These are phyloP conservation scores for Anoplophora glabripennis DNA, from an alignment of 1,140 invertebrate genomes.

Conservation along the genomic window DNA sequence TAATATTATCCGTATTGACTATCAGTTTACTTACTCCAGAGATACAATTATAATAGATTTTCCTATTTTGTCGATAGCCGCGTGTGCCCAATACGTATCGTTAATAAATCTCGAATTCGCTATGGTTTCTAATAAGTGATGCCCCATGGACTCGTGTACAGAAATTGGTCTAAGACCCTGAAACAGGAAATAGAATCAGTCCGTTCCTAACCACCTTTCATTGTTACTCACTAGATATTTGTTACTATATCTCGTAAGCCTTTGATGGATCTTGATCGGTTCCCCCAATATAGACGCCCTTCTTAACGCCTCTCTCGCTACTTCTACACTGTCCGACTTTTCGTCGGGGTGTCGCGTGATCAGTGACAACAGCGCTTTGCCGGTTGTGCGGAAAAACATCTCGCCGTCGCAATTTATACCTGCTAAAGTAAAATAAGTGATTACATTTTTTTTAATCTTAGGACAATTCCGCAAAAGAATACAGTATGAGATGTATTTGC, in stretches of 20 bases:
- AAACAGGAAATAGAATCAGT: conserved; percentile 8
- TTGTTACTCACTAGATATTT: conserved; percentile 56
- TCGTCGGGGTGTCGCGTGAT: conserved; percentile 59
- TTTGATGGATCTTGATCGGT: conserved; percentile 62
- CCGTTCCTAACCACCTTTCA: not conserved
- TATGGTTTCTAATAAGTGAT: conserved; percentile 42
- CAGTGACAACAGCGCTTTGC: conserved; percentile 58
- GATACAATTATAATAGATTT: conserved; percentile 54
- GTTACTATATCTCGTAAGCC: conserved; percentile 70
- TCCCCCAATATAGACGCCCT: conserved; percentile 68
- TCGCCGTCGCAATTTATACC: conserved; percentile 66
- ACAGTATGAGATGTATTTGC: no score
- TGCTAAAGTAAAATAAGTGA: conserved; percentile 47
- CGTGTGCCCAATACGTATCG: conserved; percentile 46
- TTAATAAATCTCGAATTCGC: conserved; percentile 39
- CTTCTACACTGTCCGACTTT: conserved; percentile 60
- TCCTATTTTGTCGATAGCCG: conserved; percentile 47
- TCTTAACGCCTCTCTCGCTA: conserved; percentile 66
- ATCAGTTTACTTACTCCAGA: conserved; percentile 52
- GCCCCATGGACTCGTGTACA: conserved; percentile 45
- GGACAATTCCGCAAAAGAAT: no score
- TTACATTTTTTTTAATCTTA: not conserved
- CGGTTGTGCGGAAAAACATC: conserved; percentile 65
- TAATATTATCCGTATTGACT: no score
- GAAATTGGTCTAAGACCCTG: conserved; percentile 44